Percentiles rank a stretch among this genome's conserved stretches.
Evolutionary conservation across 2,797 vertebrate genomes (phyloP).

Genomic region (Allobates femoralis): DNA sequence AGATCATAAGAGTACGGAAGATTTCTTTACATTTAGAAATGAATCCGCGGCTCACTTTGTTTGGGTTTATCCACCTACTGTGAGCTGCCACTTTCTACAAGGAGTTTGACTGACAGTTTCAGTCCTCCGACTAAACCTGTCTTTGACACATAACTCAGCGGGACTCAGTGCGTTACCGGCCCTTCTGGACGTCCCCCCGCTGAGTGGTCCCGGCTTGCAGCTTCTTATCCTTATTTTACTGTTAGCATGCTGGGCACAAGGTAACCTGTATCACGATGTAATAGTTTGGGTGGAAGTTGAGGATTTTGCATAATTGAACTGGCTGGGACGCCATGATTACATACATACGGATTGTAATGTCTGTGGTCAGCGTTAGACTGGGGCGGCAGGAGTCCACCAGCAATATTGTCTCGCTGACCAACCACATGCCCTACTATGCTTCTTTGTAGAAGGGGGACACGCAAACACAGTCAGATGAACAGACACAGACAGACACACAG

Average conservation of each 20-base stretch:
- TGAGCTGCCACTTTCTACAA: constrained; percentile 67
- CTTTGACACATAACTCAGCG: constrained; percentile 80
- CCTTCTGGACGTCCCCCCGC: constrained; percentile 77
- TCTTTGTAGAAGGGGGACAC: too few species aligned
- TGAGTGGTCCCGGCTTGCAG: constrained; percentile 68
- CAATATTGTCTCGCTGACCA: too few species aligned
- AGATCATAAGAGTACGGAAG: constrained; percentile 30
- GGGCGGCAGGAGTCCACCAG: too few species aligned
- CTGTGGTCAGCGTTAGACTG: constrained; percentile 61
- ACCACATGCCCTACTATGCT: too few species aligned
- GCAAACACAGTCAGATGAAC: too few species aligned
- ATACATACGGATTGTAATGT: constrained; percentile 74
- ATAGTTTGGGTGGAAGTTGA: constrained; percentile 75
- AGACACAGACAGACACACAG: too few species aligned
- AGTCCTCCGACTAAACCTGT: constrained; percentile 75
- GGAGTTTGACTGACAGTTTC: constrained; percentile 77
- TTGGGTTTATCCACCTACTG: constrained; percentile 66
- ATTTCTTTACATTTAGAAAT: constrained; percentile 61
- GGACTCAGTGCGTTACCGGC: constrained; percentile 74
- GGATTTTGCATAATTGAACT: constrained; percentile 79
- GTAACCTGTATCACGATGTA: constrained; percentile 77
- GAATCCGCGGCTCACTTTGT: constrained; percentile 62
- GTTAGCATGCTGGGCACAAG: constrained; percentile 75
- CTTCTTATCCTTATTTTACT: constrained; percentile 73
- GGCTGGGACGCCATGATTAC: constrained; percentile 79